These are phyloP conservation scores for Eumaeus atala DNA, from an alignment of 1,140 invertebrate species.

Conservation along the genomic window DNA sequence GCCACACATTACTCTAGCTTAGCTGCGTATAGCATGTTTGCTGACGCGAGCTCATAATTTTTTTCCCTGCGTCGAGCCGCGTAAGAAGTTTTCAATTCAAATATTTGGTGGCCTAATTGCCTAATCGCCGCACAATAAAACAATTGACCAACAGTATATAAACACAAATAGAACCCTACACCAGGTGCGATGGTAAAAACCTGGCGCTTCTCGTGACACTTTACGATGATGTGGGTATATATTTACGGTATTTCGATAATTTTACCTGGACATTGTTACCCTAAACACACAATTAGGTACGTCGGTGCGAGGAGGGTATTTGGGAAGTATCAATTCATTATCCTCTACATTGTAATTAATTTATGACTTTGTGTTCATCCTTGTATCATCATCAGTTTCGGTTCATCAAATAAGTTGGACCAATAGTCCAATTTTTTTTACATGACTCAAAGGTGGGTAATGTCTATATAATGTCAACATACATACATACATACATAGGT, in stretches of 20 bases:
- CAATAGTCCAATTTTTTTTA: too few relatives aligned
- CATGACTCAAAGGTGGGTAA: too few relatives aligned
- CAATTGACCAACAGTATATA: neutral
- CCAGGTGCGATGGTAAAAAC: slow-evolving; percentile 35
- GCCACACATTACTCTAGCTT: too few relatives aligned
- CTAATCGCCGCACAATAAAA: neutral
- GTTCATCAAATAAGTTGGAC: too few relatives aligned
- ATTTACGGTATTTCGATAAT: slow-evolving; percentile 33
- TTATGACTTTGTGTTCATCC: too few relatives aligned
- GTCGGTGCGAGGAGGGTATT: too few relatives aligned
- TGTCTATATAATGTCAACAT: too few relatives aligned
- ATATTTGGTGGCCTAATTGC: neutral
- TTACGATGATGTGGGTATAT: slow-evolving; percentile 39
- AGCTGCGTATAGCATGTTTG: too few relatives aligned
- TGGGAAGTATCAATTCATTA: neutral
- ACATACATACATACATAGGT: too few relatives aligned
- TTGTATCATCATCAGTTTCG: neutral
- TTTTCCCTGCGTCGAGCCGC: too few relatives aligned
- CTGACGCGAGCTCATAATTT: too few relatives aligned
- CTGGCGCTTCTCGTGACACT: slow-evolving; percentile 30
- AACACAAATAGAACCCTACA: neutral
- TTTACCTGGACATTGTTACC: slow-evolving; percentile 18
- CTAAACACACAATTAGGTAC: slow-evolving; percentile 1
- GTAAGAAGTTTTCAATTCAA: neutral
- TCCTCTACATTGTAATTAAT: neutral